Conservation (phyloP, 2,797 vertebrate species). For the Alca torda region DNA sequence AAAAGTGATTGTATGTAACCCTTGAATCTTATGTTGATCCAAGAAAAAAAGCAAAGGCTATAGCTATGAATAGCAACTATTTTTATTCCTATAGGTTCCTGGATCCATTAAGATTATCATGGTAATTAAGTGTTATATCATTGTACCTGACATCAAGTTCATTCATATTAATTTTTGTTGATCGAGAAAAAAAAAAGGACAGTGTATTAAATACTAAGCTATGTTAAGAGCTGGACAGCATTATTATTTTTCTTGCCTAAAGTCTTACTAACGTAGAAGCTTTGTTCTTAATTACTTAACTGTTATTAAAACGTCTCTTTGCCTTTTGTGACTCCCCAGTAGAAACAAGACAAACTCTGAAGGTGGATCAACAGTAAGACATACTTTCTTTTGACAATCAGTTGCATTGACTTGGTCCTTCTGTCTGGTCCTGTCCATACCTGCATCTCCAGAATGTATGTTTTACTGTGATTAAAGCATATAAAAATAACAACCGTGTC, state of each 20-base stretch:
- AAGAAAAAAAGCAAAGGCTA: not conserved
- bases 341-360: not conserved
- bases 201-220: not conserved
- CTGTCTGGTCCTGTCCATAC: not conserved
- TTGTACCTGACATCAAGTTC: not conserved
- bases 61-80: not conserved
- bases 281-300: not conserved
- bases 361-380: not conserved
- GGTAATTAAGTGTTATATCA: not conserved
- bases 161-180: not conserved
- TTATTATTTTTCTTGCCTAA: not conserved
- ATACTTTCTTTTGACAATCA: not conserved
- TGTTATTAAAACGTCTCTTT: not conserved
- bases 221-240: not conserved
- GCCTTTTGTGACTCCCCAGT: not conserved
- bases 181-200: not conserved
- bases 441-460: not conserved
- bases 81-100: not conserved
- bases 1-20: conserved; percentile 29
- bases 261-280: not conserved
- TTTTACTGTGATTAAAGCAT: not conserved
- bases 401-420: not conserved
- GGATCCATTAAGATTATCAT: not conserved
- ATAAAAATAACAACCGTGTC: not conserved
- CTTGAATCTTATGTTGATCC: conserved; percentile 25